Percentiles rank a stretch among this genome's conserved stretches.
Evolutionary conservation across 2,113 vertebrate genomes (phyloP).

Genomic region (Chlorodrepanis virens): DNA sequence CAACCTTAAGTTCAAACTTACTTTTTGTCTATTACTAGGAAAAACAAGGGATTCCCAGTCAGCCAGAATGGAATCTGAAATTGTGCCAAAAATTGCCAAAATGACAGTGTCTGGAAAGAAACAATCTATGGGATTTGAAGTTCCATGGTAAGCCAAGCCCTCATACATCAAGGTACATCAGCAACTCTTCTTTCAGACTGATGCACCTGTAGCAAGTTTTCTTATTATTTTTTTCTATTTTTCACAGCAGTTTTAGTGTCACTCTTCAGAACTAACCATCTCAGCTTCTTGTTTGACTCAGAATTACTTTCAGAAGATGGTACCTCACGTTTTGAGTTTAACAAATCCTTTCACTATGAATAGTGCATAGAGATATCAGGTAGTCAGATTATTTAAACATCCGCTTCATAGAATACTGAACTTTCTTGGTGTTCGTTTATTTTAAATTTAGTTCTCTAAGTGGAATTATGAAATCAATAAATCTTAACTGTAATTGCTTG

Average conservation of each 20-base stretch:
- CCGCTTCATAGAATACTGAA: constrained; percentile 62
- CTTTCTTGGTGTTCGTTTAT: constrained; percentile 55
- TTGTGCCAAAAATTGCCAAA: constrained; percentile 93
- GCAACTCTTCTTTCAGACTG: constrained; percentile 22
- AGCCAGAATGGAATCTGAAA: constrained; percentile 83
- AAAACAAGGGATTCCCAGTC: constrained; percentile 80
- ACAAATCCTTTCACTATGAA: constrained; percentile 71
- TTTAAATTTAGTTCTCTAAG: constrained; percentile 61
- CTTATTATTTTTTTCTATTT: constrained; percentile 52
- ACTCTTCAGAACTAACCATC: constrained; percentile 56
- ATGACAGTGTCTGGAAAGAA: constrained; percentile 98
- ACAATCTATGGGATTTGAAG: constrained; percentile 95
- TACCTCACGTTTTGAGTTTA: constrained; percentile 66
- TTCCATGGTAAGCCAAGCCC: constrained; percentile 86
- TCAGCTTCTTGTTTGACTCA: constrained; percentile 67
- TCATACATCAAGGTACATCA: constrained; percentile 28
- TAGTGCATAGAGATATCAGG: constrained; percentile 33
- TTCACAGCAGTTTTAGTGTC: constrained; percentile 57
- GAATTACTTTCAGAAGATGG: constrained; percentile 64
- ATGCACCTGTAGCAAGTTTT: constrained; percentile 63
- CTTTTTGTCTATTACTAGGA: constrained; percentile 76
- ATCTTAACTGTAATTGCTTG: constrained; percentile 56
- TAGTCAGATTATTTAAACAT: constrained; percentile 58
- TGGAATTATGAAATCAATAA: constrained; percentile 61
- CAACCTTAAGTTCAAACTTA: constrained; percentile 37